A percentile compares a stretch with the other conserved stretches of the same genome.
Evolutionary conservation across 2,113 vertebrate genomes (phyloP).

Genomic region (Callipepla squamata): DNA sequence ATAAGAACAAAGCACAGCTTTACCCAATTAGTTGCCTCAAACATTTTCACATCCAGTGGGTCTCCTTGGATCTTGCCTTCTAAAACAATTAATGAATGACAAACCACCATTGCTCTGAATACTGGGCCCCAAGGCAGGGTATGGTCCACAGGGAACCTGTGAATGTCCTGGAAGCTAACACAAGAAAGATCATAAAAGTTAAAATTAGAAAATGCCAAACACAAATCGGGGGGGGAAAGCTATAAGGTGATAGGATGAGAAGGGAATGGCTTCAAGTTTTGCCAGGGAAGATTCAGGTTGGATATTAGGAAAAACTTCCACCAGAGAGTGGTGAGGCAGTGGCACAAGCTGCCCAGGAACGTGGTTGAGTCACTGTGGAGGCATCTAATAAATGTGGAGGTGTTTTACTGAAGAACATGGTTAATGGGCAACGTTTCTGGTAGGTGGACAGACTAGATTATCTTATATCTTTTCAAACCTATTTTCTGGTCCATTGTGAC

Average conservation of each 20-base stretch:
- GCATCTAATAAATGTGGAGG: too few species aligned
- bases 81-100: constrained; percentile 72
- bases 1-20: background rate
- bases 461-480: too few species aligned
- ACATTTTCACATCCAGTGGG: constrained; percentile 76
- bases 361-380: too few species aligned
- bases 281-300: too few species aligned
- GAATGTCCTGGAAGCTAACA: constrained; percentile 66
- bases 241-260: background rate
- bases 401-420: too few species aligned
- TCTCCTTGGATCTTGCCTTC: constrained; percentile 75
- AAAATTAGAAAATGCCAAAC: background rate
- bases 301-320: too few species aligned
- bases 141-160: background rate
- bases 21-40: constrained; percentile 76
- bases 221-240: too few species aligned
- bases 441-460: too few species aligned
- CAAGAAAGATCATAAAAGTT: background rate
- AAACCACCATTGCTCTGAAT: constrained; percentile 62
- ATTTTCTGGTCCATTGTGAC: background rate
- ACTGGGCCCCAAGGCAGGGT: constrained; percentile 63
- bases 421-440: too few species aligned
- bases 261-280: too few species aligned
- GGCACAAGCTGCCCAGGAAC: too few species aligned
- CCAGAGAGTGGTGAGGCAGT: too few species aligned